Conservation (phyloP, 2,797 vertebrate genomes). For the Cyclura pinguis region DNA sequence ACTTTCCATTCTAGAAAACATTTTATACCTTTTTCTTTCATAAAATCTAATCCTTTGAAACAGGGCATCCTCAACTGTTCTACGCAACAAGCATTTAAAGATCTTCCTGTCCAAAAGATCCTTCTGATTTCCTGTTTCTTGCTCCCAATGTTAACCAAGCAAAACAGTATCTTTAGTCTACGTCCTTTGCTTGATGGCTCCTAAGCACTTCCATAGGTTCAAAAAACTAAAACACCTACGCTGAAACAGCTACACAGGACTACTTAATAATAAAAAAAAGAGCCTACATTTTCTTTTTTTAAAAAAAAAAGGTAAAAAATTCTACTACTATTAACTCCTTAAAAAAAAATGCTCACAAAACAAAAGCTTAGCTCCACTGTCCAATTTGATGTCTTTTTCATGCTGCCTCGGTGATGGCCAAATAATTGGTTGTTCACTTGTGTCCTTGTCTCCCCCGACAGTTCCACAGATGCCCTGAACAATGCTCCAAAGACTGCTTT, state of each 20-base stretch:
- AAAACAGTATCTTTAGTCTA: conserved; percentile 58
- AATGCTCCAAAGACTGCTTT: conserved; percentile 87
- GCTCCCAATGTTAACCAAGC: conserved; percentile 43
- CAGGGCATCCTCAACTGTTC: conserved; percentile 18
- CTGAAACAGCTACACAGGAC: conserved; percentile 49
- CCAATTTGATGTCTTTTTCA: conserved; percentile 88
- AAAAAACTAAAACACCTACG: conserved; percentile 48
- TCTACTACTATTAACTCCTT: conserved; percentile 74
- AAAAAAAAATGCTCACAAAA: conserved; percentile 81
- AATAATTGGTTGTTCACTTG: conserved; percentile 91
- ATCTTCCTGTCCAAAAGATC: conserved; percentile 54
- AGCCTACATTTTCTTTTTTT: background rate
- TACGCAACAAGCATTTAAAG: conserved; percentile 66
- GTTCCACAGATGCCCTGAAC: conserved; percentile 88
- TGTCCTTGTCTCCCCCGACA: conserved; percentile 89
- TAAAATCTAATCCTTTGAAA: conserved; percentile 20
- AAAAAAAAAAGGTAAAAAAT: conserved; percentile 68
- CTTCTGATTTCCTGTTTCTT: conserved; percentile 54
- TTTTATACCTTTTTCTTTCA: conserved; percentile 60
- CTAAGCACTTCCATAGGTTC: conserved; percentile 61
- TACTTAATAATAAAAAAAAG: background rate
- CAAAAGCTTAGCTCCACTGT: conserved; percentile 84
- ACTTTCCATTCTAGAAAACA: conserved; percentile 47
- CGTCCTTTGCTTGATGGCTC: conserved; percentile 43
- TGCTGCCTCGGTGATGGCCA: conserved; percentile 86